Evolutionary conservation across 2,797 vertebrate species (phyloP).

Genomic region (Zenarchopterus dispar): DNA sequence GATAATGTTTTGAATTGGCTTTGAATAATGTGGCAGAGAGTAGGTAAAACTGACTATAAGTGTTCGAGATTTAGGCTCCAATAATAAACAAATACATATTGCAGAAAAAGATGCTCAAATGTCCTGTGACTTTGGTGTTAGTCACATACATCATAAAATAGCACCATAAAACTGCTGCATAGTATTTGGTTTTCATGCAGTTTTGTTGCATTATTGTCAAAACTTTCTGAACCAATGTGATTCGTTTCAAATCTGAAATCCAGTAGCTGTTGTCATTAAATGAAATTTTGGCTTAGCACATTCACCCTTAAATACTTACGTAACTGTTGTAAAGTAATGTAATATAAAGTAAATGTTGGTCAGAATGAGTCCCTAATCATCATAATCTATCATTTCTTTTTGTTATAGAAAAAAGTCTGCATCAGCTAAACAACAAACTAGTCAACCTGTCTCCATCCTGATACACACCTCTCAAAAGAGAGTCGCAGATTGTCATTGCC

Average conservation of each 20-base stretch:
- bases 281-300: too few species aligned
- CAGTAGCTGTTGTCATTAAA: not conserved
- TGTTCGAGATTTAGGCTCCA: not conserved
- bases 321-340: not conserved
- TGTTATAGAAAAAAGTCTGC: constrained; percentile 11
- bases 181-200: not conserved
- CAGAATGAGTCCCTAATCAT: not conserved
- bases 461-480: constrained; percentile 53
- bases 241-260: not conserved
- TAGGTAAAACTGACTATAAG: not conserved
- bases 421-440: constrained; percentile 12
- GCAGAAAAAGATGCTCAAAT: not conserved
- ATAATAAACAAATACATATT: not conserved
- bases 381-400: not conserved
- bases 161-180: too few species aligned
- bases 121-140: not conserved
- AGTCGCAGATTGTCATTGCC: constrained; percentile 65
- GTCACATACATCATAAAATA: too few species aligned
- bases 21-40: not conserved
- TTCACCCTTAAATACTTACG: not conserved
- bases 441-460: constrained; percentile 54
- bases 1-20: too few species aligned
- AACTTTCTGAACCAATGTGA: not conserved
- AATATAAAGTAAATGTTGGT: not conserved
- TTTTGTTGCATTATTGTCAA: not conserved